A percentile compares a stretch with the other conserved stretches of the same genome.
Conservation (phyloP, 2,113 vertebrate species). For the Odocoileus hemionus region DNA sequence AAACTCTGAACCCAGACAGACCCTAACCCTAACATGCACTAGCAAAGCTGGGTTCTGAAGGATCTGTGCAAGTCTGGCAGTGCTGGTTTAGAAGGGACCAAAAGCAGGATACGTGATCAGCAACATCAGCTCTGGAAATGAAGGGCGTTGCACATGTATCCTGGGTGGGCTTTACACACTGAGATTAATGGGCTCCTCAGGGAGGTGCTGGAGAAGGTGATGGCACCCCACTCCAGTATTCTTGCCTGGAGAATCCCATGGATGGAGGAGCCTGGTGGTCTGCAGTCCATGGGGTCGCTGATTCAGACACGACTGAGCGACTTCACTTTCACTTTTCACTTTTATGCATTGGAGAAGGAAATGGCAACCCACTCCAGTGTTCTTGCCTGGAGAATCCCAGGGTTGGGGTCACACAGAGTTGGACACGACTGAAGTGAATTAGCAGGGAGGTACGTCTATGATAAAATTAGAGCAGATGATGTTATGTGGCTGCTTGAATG, state of each 20-base stretch:
- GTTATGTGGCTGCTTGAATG: background rate
- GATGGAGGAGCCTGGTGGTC: too few relatives aligned
- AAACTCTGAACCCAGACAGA: background rate
- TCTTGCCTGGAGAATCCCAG: too few relatives aligned
- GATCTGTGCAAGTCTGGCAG: background rate
- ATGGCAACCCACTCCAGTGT: too few relatives aligned
- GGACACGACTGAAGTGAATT: too few relatives aligned
- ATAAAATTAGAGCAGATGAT: background rate
- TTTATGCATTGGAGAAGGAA: too few relatives aligned
- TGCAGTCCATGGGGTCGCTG: too few relatives aligned
- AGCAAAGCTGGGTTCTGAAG: background rate
- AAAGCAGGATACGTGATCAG: background rate
- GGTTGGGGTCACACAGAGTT: too few relatives aligned
- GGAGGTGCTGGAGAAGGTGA: background rate
- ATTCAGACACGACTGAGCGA: too few relatives aligned
- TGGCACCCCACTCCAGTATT: too few relatives aligned
- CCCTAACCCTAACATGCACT: background rate
- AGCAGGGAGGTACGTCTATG: background rate
- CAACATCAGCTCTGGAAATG: background rate
- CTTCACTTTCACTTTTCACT: too few relatives aligned
- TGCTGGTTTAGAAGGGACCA: background rate
- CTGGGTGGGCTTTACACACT: background rate
- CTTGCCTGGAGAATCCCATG: too few relatives aligned
- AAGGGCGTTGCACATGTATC: background rate
- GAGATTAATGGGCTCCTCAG: background rate